Evolutionary conservation across 2,797 vertebrate species (phyloP).

Genomic region (Dryobates pubescens): DNA sequence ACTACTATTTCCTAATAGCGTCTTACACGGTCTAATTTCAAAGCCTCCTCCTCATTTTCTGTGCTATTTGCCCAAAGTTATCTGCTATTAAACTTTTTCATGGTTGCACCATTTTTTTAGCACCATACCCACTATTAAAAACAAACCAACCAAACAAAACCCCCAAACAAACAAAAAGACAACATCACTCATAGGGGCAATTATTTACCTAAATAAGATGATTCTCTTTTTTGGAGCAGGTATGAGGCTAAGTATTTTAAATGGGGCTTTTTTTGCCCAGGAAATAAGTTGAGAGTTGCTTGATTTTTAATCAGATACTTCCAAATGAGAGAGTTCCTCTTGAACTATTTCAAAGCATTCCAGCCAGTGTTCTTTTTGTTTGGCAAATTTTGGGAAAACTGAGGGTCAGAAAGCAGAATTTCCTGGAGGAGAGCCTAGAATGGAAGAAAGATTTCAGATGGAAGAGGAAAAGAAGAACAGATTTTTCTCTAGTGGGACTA

Average conservation of each 20-base stretch:
- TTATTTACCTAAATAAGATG: background rate
- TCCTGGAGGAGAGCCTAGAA: background rate
- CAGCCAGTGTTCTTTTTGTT: background rate
- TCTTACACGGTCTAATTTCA: conserved; percentile 5
- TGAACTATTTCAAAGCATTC: background rate
- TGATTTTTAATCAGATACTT: background rate
- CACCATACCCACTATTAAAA: background rate
- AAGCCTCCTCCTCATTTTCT: background rate
- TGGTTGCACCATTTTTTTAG: background rate
- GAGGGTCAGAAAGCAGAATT: background rate
- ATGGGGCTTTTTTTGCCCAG: background rate
- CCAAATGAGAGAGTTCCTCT: background rate
- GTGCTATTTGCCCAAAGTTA: background rate
- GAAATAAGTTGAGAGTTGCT: background rate
- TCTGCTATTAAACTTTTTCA: background rate
- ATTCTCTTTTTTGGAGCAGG: background rate
- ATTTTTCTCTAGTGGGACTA: background rate
- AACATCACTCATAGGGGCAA: background rate
- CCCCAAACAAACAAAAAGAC: too few species aligned
- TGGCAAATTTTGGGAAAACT: background rate
- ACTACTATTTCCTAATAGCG: conserved; percentile 8
- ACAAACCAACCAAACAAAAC: background rate
- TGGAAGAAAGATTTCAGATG: background rate
- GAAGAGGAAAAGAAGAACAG: background rate
- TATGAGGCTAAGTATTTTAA: background rate